Evolutionary conservation across 2,797 vertebrate species (phyloP).

Genomic region (Cygnus olor): DNA sequence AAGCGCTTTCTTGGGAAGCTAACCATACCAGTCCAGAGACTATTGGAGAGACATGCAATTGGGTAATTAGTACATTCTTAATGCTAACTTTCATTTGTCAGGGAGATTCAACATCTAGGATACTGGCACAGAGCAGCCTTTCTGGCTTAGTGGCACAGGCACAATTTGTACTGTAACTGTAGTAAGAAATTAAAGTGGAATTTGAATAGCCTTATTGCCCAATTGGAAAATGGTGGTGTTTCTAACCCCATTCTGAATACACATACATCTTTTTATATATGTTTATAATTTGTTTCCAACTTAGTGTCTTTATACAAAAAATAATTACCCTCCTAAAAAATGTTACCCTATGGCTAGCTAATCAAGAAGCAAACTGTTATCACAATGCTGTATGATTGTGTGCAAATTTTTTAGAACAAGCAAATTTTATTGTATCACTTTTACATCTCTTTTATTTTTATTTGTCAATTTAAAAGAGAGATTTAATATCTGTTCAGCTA

Average conservation of each 20-base stretch:
- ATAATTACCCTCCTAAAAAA: not conserved
- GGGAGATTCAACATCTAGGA: not conserved
- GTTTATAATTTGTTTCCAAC: not conserved
- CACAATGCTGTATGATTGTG: not conserved
- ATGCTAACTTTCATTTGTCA: not conserved
- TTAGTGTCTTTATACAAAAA: not conserved
- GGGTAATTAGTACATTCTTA: slow-evolving; percentile 79
- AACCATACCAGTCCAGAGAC: slow-evolving; percentile 93
- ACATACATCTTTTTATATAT: not conserved
- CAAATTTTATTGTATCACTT: not conserved
- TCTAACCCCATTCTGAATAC: not conserved
- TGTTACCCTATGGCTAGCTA: not conserved
- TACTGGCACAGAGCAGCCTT: not conserved
- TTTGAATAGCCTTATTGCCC: not conserved
- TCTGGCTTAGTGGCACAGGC: not conserved
- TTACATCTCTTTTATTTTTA: not conserved
- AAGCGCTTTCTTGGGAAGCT: slow-evolving; percentile 98
- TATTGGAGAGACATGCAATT: slow-evolving; percentile 91
- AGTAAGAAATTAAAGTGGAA: not conserved
- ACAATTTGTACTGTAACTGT: not conserved
- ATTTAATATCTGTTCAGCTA: not conserved
- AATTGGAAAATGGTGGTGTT: not conserved
- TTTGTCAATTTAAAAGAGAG: not conserved
- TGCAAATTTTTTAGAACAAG: slow-evolving; percentile 45
- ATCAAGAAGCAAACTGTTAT: not conserved